Percentiles rank a stretch among this genome's conserved stretches.
phyloP scores from a whole-genome alignment of 2,113 vertebrate species.

The Anhinga rufa region DNA sequence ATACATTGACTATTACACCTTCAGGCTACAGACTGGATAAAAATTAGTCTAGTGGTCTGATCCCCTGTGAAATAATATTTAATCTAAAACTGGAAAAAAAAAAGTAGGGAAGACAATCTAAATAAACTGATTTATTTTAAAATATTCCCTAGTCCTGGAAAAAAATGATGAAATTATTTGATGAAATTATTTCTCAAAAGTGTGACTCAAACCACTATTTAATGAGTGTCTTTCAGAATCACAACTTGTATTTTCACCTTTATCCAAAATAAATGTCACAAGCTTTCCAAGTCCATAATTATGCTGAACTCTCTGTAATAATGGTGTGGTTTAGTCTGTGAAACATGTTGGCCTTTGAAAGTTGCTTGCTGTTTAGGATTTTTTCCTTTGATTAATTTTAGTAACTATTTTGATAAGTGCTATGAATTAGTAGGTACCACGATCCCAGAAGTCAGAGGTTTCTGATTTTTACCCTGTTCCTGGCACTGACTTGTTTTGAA shows the following conservation, averaged over 20 bases:
- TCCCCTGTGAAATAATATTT: neutral
- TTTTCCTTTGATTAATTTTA: slow-evolving; percentile 1
- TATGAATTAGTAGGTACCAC: neutral
- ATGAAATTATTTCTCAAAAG: neutral
- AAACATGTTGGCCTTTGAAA: neutral
- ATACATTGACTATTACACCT: neutral
- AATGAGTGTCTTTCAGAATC: neutral
- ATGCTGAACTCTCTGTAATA: neutral
- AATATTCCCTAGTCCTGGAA: neutral
- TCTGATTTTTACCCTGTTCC: neutral
- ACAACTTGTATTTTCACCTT: neutral
- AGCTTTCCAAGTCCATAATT: neutral
- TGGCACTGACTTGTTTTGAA: neutral
- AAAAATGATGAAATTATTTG: neutral
- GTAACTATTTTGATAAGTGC: neutral
- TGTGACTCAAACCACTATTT: neutral
- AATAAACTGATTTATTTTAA: neutral
- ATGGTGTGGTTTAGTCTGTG: neutral
- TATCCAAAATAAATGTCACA: neutral
- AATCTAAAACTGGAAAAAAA: neutral
- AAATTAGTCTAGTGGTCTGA: neutral
- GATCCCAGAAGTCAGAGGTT: neutral
- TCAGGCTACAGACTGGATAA: neutral
- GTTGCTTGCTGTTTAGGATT: neutral
- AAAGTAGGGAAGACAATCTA: neutral